Conservation (phyloP, 2,888 invertebrate genomes). For the Rugalucina vietnamica region DNA sequence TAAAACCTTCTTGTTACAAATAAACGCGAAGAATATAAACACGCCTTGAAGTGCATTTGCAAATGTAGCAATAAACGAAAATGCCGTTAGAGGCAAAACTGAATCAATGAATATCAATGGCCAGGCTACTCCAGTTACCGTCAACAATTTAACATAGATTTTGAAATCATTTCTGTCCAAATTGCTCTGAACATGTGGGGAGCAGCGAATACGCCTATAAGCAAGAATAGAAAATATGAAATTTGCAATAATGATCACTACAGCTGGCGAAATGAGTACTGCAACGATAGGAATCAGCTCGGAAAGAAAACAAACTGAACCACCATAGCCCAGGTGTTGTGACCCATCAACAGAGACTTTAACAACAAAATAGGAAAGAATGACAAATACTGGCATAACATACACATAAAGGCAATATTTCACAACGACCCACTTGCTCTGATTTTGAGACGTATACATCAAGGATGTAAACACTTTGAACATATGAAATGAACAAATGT, state of each 20-base stretch:
- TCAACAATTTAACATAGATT: conserved; percentile 68
- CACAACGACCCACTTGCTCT: neutral
- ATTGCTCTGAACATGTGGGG: conserved; percentile 34
- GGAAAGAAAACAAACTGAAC: conserved; percentile 41
- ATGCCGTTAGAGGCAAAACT: conserved; percentile 55
- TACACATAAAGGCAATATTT: neutral
- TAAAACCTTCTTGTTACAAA: conserved; percentile 62
- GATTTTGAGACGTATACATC: neutral
- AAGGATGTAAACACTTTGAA: conserved; percentile 51
- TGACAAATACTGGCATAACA: neutral
- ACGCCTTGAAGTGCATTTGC: conserved; percentile 70
- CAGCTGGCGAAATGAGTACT: conserved; percentile 65
- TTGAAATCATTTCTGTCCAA: conserved; percentile 41
- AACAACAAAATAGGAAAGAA: neutral
- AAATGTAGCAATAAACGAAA: conserved; percentile 62
- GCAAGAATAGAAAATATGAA: conserved; percentile 60
- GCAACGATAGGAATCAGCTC: conserved; percentile 24
- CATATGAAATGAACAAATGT: conserved; percentile 67
- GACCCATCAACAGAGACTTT: neutral
- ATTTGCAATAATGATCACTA: conserved; percentile 58
- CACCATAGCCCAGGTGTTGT: conserved; percentile 52
- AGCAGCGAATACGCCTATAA: conserved; percentile 54
- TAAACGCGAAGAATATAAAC: conserved; percentile 68
- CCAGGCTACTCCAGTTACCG: conserved; percentile 73
- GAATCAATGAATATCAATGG: conserved; percentile 66